Percentiles rank a stretch among this genome's conserved stretches.
Evolutionary conservation across 2,113 vertebrate genomes (phyloP).

Genomic region (Bucco capensis): DNA sequence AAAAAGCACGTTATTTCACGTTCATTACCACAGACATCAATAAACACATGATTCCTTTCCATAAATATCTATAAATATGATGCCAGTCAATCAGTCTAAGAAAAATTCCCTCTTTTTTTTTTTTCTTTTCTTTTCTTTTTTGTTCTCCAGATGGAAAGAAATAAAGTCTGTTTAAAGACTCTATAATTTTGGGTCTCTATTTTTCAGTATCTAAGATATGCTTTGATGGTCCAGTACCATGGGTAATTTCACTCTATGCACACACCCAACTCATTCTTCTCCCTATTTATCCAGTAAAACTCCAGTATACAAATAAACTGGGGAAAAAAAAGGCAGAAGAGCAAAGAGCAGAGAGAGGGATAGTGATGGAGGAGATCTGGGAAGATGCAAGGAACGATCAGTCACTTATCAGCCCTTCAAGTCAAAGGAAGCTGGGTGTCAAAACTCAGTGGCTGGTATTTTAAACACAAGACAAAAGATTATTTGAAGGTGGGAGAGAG

Average conservation of each 20-base stretch:
- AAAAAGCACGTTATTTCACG: slow-evolving; percentile 63
- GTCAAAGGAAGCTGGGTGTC: neutral
- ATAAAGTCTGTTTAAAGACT: slow-evolving; percentile 29
- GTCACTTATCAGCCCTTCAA: neutral
- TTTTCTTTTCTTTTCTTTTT: neutral
- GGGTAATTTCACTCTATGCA: slow-evolving; percentile 16
- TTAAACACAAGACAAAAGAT: neutral
- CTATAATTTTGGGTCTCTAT: neutral
- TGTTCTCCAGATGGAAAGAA: neutral
- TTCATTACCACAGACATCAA: slow-evolving; percentile 62
- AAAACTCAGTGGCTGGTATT: neutral
- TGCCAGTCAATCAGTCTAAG: slow-evolving; percentile 56
- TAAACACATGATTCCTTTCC: slow-evolving; percentile 53
- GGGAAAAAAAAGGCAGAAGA: neutral
- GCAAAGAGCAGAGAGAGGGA: neutral
- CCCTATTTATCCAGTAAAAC: slow-evolving; percentile 30
- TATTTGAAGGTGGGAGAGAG: neutral
- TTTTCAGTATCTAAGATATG: slow-evolving; percentile 28
- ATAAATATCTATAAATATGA: slow-evolving; percentile 71
- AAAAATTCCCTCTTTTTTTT: neutral
- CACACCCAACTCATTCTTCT: slow-evolving; percentile 11
- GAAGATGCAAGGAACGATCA: neutral
- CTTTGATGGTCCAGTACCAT: slow-evolving; percentile 38
- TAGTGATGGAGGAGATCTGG: neutral
- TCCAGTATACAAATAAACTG: slow-evolving; percentile 6